Evolutionary conservation across 2,113 vertebrate genomes (phyloP).

Genomic region (Axis porcinus): DNA sequence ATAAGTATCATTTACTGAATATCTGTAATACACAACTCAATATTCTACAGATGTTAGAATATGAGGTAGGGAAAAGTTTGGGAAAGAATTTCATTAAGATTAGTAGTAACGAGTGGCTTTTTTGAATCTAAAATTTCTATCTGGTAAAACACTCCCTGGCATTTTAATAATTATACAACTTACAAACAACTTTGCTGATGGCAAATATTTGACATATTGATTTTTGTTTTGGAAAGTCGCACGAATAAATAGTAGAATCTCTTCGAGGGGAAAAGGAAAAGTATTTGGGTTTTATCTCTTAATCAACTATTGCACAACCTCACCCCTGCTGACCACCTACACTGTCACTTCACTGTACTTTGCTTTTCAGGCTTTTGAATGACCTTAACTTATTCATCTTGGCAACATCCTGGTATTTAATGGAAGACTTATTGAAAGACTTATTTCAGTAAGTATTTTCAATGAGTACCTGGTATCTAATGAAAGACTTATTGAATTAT

Average conservation of each 20-base stretch:
- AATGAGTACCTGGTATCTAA: not conserved
- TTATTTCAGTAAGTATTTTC: not conserved
- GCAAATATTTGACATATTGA: not conserved
- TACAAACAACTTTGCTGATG: not conserved
- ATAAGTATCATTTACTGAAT: not conserved
- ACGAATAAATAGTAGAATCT: not conserved
- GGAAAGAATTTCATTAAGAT: not conserved
- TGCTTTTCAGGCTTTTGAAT: not conserved
- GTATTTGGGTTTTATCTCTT: not conserved
- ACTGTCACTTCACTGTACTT: not conserved
- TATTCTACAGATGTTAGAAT: not conserved
- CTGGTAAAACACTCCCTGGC: not conserved
- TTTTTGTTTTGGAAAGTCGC: not conserved
- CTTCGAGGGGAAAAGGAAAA: not conserved
- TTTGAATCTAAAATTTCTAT: not conserved
- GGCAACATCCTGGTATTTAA: not conserved
- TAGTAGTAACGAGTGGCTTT: not conserved
- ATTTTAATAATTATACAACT: not conserved
- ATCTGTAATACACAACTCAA: not conserved
- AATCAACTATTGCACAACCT: not conserved
- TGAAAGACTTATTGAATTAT: not conserved
- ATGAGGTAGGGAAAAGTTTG: not conserved
- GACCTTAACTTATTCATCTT: not conserved
- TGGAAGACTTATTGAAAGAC: not conserved
- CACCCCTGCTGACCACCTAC: not conserved